Evolutionary conservation across 2,113 vertebrate species (phyloP), one percentile per base, ranked within the genome.

Genomic region (Sceloporus tristichus): DNA sequence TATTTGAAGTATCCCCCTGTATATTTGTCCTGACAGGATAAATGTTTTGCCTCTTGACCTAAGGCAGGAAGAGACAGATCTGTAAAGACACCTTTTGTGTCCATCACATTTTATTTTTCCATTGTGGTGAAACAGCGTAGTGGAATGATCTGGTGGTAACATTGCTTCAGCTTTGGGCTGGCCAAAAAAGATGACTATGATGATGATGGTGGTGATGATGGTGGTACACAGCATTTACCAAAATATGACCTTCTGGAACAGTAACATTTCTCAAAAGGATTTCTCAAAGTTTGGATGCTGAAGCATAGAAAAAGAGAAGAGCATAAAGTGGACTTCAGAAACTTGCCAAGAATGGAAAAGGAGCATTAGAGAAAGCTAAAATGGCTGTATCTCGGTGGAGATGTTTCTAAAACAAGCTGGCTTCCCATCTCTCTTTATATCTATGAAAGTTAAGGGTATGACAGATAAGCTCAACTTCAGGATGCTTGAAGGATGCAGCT

Each of bases 1-100:
- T 82, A 48, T 81, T 90, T 90, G 62, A 74, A 90, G 0, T 83
- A 66, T 29, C 82, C 8, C 8, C 29, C n/a, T 5, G 48, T n/a
- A 54, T 4, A 86, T 18, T 94, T 78, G 86, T 14, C 0, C 40
- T 42, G 88, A 34, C n/a, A 77, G 79, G 0, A 42, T 27, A 56
- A 84, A 91, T 91, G 40, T 54, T 88, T 88, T 70, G 82, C 79
- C 87, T 5, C 6, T 9, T 80, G 19, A 29, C 75, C 8, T 13
- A 3, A 27, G 34, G 59, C 23, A 53, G 53, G 68, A 80, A 56
- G 38, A 80, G 42, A 79, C 53, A 48, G 11, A 38, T 77, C 34
- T 74, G 68, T 10, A 29, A 74, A 87, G 85, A 42, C 68, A 81
- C 25, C 48, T 79, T 78, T 54, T 21, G 59, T 18, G 70, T 19